Percentiles rank a stretch among this genome's conserved stretches.
phyloP scores from a whole-genome alignment of 2,113 vertebrate species.

The Mobula birostris region DNA sequence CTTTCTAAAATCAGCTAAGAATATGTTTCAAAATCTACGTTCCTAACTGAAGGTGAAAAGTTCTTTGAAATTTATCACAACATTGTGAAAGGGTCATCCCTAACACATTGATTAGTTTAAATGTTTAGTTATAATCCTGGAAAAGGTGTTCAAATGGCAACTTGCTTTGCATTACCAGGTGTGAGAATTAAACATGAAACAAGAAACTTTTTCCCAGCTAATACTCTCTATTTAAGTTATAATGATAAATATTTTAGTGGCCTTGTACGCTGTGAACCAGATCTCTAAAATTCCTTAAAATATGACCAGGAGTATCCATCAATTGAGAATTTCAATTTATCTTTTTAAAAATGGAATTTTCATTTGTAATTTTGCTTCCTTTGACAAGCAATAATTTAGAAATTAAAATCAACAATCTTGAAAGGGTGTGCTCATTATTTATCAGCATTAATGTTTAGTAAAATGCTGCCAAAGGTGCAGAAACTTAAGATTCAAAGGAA shows the following conservation, averaged over 20 bases:
- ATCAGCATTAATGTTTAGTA: not conserved
- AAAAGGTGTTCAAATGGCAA: not conserved
- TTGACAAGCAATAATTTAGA: not conserved
- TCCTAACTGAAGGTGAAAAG: not conserved
- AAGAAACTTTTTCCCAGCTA: not conserved
- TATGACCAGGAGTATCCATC: not conserved
- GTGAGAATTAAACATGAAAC: not conserved
- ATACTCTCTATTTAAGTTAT: not conserved
- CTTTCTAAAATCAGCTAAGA: not conserved
- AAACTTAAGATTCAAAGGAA: not conserved
- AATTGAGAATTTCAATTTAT: not conserved
- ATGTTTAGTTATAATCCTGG: not conserved
- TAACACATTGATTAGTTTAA: not conserved
- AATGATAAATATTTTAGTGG: not conserved
- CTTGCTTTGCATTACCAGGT: not conserved
- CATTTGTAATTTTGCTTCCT: not conserved
- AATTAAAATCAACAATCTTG: not conserved
- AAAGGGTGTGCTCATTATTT: not conserved
- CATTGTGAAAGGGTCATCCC: not conserved
- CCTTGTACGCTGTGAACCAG: not conserved
- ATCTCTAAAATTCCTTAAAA: not conserved
- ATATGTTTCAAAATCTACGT: not conserved
- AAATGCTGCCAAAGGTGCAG: not conserved
- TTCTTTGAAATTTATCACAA: not conserved
- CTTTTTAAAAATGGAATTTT: not conserved